Percentiles rank a stretch among this genome's conserved stretches.
These are phyloP conservation scores for Protodeltote pygarga DNA, from an alignment of 2,888 invertebrate species.

Conservation along the genomic window DNA sequence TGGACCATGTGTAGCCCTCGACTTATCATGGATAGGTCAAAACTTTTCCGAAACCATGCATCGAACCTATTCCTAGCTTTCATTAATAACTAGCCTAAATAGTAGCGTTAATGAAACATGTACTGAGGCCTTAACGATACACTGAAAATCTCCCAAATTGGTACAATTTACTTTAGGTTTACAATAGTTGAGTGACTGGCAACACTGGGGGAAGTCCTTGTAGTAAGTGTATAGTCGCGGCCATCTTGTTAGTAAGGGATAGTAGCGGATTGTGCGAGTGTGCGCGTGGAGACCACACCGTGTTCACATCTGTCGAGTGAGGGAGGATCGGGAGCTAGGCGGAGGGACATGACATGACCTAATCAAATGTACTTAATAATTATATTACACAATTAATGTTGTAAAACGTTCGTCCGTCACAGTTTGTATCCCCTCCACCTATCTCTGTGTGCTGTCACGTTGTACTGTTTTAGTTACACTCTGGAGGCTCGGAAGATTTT, in stretches of 20 bases:
- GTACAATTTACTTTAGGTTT: conserved; percentile 22
- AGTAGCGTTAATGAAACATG: conserved; percentile 81
- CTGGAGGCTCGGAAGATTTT: conserved; percentile 35
- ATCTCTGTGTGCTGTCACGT: conserved; percentile 45
- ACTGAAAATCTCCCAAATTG: conserved; percentile 50
- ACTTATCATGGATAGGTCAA: conserved; percentile 46
- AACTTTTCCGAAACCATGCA: conserved; percentile 73
- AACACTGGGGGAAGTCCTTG: conserved; percentile 44
- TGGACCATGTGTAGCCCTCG: conserved; percentile 58
- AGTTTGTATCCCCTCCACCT: conserved; percentile 56
- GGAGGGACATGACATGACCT: conserved; percentile 42
- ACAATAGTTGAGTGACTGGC: conserved; percentile 27
- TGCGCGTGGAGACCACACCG: conserved; percentile 84
- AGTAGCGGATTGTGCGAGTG: conserved; percentile 83
- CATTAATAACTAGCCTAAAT: conserved; percentile 78
- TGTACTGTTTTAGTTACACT: conserved; percentile 33
- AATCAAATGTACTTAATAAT: conserved; percentile 5
- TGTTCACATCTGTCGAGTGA: conserved; percentile 65
- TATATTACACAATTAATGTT: conserved; percentile 8
- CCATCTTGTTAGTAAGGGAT: conserved; percentile 80
- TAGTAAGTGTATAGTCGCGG: conserved; percentile 67
- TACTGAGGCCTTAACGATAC: conserved; percentile 72
- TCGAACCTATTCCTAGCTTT: conserved; percentile 71
- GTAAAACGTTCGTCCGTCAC: conserved; percentile 5
- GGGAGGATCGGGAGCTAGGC: conserved; percentile 50